Evolutionary conservation across 2,797 vertebrate genomes (phyloP), one percentile per base, ranked within the genome.

Genomic region (Anguilla anguilla): DNA sequence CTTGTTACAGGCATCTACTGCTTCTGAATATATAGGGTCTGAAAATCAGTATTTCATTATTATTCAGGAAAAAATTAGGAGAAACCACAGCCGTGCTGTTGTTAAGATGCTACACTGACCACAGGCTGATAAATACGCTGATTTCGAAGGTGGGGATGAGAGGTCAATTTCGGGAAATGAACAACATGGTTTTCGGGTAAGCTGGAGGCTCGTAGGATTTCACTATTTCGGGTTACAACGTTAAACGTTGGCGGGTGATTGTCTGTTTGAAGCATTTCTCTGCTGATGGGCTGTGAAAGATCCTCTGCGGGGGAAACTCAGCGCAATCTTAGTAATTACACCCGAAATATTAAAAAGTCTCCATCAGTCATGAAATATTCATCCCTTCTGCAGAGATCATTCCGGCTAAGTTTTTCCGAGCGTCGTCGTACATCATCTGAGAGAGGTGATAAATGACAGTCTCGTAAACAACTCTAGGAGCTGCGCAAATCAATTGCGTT

Each of bases 321-420:
- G 59, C n/a, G 64, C 64, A 11, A 28, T 69, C 64, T 69, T 10
- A 69, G 25, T 69, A 69, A 69, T 69, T 69, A 69, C 64, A 69
- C 64, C n/a, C 25, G 64, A 69, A 69, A 69, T 85, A 85, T 85
- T 57, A 85, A 85, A 57, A 53, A 84, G 82, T 46, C 82, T 6
- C 82, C n/a, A 13, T 84, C 82, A 55, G 22, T 57, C 35, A 39
- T 85, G 51, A 85, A 85, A 85, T 85, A 85, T 59, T 85, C 55
- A 85, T 85, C 35, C 15, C 46, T 59, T 61, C 59, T 28, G 59
- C 55, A 35, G 51, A 39, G 51, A 85, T 85, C 51, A 57, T 85
- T 61, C 83, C 61, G 83, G n/a, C 28, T 85, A 61, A 28, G 59
- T 85, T 46, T 85, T n/a, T 85, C 83, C 6, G 51, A 85, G 51